Percentiles rank a stretch among this genome's conserved stretches.
Evolutionary conservation across 1,140 invertebrate species (phyloP).

Genomic region (Thrips palmi): DNA sequence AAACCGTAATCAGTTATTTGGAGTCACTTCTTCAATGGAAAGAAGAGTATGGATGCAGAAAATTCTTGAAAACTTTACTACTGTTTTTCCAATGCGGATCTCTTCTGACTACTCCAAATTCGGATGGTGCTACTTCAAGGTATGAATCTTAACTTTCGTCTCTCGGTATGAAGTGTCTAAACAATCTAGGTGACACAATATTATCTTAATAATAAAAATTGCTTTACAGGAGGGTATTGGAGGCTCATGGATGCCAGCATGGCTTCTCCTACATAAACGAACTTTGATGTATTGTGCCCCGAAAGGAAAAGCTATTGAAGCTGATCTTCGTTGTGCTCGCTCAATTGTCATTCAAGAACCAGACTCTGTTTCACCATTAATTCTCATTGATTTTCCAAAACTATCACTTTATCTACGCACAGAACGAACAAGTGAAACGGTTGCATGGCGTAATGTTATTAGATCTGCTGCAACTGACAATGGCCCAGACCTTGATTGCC

Average conservation of each 20-base stretch:
- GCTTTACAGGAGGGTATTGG: conserved; percentile 36
- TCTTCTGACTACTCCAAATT: conserved; percentile 36
- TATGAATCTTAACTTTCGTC: conserved; percentile 17
- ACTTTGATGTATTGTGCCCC: conserved; percentile 44
- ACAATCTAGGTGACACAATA: too few relatives aligned
- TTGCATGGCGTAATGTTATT: conserved; percentile 49
- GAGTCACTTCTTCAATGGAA: conserved; percentile 30
- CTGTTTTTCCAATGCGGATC: conserved; percentile 34
- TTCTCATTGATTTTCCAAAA: conserved; percentile 44
- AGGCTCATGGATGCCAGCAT: conserved; percentile 53
- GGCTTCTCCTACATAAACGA: conserved; percentile 52
- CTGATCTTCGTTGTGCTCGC: conserved; percentile 63
- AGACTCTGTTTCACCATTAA: conserved; percentile 13
- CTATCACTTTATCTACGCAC: conserved; percentile 49
- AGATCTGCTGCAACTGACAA: conserved; percentile 54
- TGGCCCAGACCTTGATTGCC: conserved; percentile 53
- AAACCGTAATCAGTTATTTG: conserved; percentile 29
- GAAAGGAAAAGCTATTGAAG: conserved; percentile 30
- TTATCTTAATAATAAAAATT: too few relatives aligned
- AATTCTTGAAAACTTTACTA: conserved; percentile 38
- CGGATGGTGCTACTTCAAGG: conserved; percentile 50
- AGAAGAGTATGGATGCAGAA: conserved; percentile 46
- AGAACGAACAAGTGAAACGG: conserved; percentile 31
- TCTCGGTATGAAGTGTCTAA: too few relatives aligned
- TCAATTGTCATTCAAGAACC: conserved; percentile 37